Conservation (phyloP, 2,113 vertebrate genomes). For the Solenodon paradoxus region DNA sequence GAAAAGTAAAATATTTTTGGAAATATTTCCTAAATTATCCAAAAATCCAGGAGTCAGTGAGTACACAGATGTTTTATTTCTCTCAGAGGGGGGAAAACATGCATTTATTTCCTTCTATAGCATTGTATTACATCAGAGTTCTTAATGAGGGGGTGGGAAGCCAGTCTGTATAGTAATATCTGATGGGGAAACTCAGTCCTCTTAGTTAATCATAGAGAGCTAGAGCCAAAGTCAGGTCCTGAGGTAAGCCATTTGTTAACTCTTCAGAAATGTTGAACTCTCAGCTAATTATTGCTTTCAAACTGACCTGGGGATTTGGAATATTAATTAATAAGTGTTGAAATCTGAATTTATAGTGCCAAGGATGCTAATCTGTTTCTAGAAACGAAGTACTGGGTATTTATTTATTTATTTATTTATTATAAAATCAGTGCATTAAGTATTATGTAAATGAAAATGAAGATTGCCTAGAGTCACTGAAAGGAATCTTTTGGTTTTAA, state of each 20-base stretch:
- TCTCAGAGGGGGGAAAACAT: neutral
- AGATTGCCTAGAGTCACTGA: neutral
- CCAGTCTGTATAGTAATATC: neutral
- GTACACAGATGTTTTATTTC: neutral
- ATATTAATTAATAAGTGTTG: conserved; percentile 69
- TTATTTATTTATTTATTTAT: conserved; percentile 40
- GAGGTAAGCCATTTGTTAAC: conserved; percentile 66
- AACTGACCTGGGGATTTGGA: conserved; percentile 51
- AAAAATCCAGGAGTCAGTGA: neutral
- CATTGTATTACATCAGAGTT: neutral
- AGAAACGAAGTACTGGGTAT: neutral
- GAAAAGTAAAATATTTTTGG: neutral
- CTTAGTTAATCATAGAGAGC: conserved; percentile 35
- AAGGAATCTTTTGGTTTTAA: neutral
- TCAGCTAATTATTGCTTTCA: conserved; percentile 53
- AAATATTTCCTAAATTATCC: neutral
- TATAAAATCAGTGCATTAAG: neutral
- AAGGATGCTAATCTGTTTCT: conserved; percentile 32
- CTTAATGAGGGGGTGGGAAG: neutral
- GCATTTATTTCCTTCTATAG: neutral
- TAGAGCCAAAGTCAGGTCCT: conserved; percentile 53
- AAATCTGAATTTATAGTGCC: conserved; percentile 54
- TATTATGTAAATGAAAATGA: neutral
- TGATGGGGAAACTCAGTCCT: neutral
- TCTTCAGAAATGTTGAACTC: conserved; percentile 62